A percentile compares a stretch with the other conserved stretches of the same genome.
These are phyloP conservation scores for Xenopus petersii DNA, from an alignment of 2,797 vertebrate species.

Conservation along the genomic window DNA sequence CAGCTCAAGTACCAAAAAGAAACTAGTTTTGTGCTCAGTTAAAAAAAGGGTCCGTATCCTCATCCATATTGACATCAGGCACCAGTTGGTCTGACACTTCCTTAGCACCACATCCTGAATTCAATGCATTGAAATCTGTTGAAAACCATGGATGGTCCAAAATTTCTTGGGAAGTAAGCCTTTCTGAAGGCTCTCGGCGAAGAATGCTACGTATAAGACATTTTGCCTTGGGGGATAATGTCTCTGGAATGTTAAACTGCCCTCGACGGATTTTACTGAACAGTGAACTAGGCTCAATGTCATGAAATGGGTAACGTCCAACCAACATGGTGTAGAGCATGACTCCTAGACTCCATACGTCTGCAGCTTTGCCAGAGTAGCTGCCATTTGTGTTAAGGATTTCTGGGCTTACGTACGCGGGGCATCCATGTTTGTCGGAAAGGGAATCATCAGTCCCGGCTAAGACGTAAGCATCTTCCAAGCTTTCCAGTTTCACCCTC, in stretches of 20 bases:
- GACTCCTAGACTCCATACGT: constrained; percentile 97
- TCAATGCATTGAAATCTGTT: constrained; percentile 75
- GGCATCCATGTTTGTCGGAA: constrained; percentile 97
- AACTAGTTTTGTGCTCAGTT: constrained; percentile 79
- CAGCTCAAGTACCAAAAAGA: constrained; percentile 68
- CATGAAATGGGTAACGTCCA: constrained; percentile 97
- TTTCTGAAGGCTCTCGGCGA: constrained; percentile 90
- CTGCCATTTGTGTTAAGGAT: constrained; percentile 96
- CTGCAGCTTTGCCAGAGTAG: constrained; percentile 97
- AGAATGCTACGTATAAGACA: constrained; percentile 98
- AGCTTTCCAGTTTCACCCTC: constrained; percentile 92
- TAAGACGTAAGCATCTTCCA: constrained; percentile 94
- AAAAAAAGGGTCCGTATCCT: constrained; percentile 96
- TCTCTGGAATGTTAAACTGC: constrained; percentile 98
- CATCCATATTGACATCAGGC: constrained; percentile 97
- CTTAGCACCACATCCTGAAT: constrained; percentile 76
- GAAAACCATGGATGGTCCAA: constrained; percentile 97
- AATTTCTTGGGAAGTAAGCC: constrained; percentile 96
- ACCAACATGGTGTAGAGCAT: constrained; percentile 99
- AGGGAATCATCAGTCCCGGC: constrained; percentile 88
- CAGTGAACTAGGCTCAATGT: constrained; percentile 93
- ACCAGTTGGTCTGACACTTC: constrained; percentile 93
- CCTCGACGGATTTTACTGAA: constrained; percentile 97
- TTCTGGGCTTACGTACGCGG: constrained; percentile 97
- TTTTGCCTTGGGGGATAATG: constrained; percentile 95